Evolutionary conservation across 2,113 vertebrate genomes (phyloP), one percentile per base, ranked within the genome.

Genomic region (Cochlearius cochlearius): DNA sequence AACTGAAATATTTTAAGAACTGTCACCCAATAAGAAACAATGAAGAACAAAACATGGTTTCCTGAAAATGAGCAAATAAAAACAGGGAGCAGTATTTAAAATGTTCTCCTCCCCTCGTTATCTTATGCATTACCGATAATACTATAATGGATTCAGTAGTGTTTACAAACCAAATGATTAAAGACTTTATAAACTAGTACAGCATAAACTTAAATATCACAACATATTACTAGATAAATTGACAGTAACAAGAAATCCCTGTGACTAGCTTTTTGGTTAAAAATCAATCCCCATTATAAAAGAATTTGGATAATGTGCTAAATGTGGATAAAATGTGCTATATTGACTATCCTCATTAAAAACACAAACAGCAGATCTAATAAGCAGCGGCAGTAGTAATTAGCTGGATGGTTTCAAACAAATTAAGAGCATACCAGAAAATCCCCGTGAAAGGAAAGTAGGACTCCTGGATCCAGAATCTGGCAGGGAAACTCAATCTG

Each of bases 281-380:
- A 85, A 88, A 92, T 82, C 77, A 86, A 88, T 88, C 78, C 43
- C 11, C 3, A 66, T 79, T 92, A 90, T 84, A 95, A 66, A 86
- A 55, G 45, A 56, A 53, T 59, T 67, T 74, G 60, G 91, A 53
- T 83, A 91, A 88, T 47, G 47, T 41, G 73, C 45, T 55, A 62
- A 95, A 66, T 16, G 27, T 64, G 49, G 52, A 75, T 64, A 92
- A 75, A 71, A 68, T 20, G 36, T 34, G 43, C 39, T 93, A n/a
- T 62, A 92, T 25, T 67, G 43, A 67, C 66, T 91, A 58, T n/a
- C 30, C 63, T 76, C 53, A 84, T 79, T 74, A 71, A 77, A 90
- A 94, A 85, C 62, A 95, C 75, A 93, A 96, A 67, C 25, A 82
- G 71, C 45, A 89, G 64, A 93, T 86, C 68, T 77, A 78, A 71